Base-by-base conservation (phyloP, 2,797 vertebrate species). In the Ptychadena robeensis region DNA sequence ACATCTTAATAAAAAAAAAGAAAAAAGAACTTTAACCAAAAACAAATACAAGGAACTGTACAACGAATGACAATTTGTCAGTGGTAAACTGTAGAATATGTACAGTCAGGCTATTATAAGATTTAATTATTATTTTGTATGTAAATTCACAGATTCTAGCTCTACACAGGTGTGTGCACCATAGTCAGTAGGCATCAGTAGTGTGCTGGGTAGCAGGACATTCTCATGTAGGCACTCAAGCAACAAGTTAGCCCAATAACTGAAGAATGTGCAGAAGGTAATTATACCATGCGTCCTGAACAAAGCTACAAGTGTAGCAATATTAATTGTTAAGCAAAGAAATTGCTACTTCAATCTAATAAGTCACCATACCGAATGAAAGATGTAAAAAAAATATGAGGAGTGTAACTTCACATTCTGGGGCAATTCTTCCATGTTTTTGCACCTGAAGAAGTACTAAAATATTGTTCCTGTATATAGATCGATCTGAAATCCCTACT, bases 151-250 rank as follows among this genome's bases (percentile, higher is more conserved):
- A 80, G 63, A 48, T 76, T 61, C 82, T 79, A 7, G 6, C 61
- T 18, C 25, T 34, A 63, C 53, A 84, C 71, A 84, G 71, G 71
- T 75, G 72, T 11, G 53, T 28, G 48, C 35, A 37, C 27, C 34
- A 57, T 66, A 80, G 61, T 27, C 48, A 61, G 65, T 48, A 65
- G 63, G 38, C 57, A 68, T 28, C 31, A 79, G 61, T 15, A 72
- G 75, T 59, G 37, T 72, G 68, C 25, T 79, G 61, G 74, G 32
- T 67, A 73, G 67, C n/a, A 64, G 64, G 48, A 70, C 66, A 28
- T 70, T 80, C 71, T 25, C 4, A 76, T 75, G 35, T 28, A 65
- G 71, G 65, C 72, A 85, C 57, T 40, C 27, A 27, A 44, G 40
- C 40, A 73, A 74, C 6, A 61, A 27, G 12, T 69, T 65, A 7